Percentiles rank a stretch among this genome's conserved stretches.
Evolutionary conservation across 2,113 vertebrate species (phyloP).

Genomic region (Oreochromis aureus): DNA sequence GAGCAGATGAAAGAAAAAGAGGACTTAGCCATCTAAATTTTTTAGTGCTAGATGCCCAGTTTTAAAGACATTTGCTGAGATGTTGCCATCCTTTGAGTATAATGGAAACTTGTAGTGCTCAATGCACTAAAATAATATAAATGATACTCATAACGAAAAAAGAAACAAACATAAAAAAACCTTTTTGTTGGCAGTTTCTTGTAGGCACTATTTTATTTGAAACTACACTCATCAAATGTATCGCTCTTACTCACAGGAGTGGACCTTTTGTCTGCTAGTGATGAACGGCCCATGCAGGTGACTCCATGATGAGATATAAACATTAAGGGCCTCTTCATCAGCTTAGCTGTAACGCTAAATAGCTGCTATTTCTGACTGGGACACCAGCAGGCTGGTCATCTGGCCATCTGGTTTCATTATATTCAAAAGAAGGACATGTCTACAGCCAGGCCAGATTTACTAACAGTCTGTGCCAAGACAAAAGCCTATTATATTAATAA

Average conservation of each 20-base stretch:
- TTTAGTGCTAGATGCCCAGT: background rate
- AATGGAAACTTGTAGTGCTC: background rate
- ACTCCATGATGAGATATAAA: background rate
- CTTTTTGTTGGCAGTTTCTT: background rate
- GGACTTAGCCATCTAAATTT: background rate
- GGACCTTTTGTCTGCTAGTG: background rate
- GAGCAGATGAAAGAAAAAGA: background rate
- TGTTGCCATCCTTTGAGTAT: background rate
- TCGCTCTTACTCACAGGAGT: background rate
- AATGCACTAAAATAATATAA: background rate
- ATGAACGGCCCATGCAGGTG: background rate
- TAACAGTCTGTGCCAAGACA: background rate
- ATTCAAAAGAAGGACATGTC: background rate
- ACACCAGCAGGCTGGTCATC: background rate
- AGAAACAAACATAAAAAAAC: rapidly evolving
- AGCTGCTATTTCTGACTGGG: background rate
- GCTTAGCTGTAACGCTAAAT: background rate
- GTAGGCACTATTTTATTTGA: background rate
- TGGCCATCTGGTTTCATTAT: background rate
- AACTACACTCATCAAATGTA: background rate
- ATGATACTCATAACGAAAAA: background rate
- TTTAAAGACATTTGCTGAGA: background rate
- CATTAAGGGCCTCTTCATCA: background rate
- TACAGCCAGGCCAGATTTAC: background rate
- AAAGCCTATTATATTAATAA: background rate